phyloP scores from a whole-genome alignment of 1,140 invertebrate genomes.

The Diploscapter pachys region DNA sequence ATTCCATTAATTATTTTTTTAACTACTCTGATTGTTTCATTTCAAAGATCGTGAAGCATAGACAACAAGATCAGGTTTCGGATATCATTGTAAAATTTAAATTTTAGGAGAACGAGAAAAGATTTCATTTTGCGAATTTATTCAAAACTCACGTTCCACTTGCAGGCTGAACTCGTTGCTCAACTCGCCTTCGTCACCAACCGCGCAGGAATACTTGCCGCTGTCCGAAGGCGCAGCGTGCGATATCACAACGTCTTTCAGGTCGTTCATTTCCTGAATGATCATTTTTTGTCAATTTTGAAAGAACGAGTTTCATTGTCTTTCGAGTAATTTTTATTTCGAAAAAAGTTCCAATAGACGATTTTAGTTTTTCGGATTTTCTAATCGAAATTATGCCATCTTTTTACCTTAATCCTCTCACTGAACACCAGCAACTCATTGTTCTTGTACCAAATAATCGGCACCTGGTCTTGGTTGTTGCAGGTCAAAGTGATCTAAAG shows the following conservation, averaged over 20 bases:
- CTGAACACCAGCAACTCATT: constrained; percentile 22
- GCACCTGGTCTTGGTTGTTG: constrained; percentile 9
- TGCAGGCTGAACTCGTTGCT: neutral
- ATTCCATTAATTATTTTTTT: neutral
- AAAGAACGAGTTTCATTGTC: no score
- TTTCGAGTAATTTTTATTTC: no score
- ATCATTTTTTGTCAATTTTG: neutral
- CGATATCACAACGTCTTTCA: constrained; percentile 10
- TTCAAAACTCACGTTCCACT: neutral
- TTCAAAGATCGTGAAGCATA: neutral
- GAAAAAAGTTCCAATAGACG: neutral
- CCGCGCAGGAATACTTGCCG: constrained; percentile 14
- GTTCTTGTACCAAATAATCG: constrained; percentile 36
- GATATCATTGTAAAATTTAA: constrained; percentile 17
- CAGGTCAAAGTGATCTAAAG: constrained; percentile 26
- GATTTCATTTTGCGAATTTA: neutral
- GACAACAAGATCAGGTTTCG: neutral
- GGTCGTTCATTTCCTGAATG: neutral
- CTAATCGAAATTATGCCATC: constrained; percentile 14
- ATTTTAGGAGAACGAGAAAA: constrained; percentile 17
- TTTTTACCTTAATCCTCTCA: constrained; percentile 13
- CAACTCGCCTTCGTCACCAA: constrained; percentile 10
- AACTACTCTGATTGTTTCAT: neutral
- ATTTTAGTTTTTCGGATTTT: neutral
- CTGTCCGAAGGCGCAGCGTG: constrained; percentile 1